Conservation (phyloP, 2,888 invertebrate species). For the Halocaridina rubra region DNA sequence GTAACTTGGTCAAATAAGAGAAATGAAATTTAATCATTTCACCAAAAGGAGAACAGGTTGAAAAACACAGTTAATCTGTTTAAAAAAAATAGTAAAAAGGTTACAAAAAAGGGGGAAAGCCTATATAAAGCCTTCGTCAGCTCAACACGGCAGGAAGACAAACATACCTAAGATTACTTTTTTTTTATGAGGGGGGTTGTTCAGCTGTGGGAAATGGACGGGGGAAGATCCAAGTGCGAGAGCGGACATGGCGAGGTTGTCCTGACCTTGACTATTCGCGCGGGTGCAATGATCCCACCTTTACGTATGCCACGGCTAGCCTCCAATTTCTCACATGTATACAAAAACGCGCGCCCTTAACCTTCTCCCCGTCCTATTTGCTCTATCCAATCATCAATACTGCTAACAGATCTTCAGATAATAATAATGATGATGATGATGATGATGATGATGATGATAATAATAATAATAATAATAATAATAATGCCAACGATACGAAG, state of each 20-base stretch:
- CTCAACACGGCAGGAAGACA: background rate
- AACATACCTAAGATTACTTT: background rate
- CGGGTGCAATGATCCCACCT: slow-evolving; percentile 41
- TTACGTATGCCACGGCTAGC: background rate
- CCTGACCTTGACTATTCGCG: slow-evolving; percentile 44
- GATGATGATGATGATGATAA: too few species aligned
- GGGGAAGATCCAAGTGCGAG: background rate
- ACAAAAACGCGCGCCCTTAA: background rate
- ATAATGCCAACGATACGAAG: too few species aligned
- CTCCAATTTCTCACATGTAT: too few species aligned
- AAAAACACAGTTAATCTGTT: too few species aligned
- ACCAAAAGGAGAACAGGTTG: too few species aligned
- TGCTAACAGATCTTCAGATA: too few species aligned
- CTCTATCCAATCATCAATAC: too few species aligned
- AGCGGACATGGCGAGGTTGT: slow-evolving; percentile 48
- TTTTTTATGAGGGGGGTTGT: background rate
- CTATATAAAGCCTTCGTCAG: background rate
- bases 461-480: too few species aligned
- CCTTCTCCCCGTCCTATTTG: background rate
- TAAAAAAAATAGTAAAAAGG: too few species aligned
- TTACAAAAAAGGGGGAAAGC: background rate
- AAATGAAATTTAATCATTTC: too few species aligned
- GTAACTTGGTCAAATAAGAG: too few species aligned
- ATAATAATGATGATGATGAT: too few species aligned
- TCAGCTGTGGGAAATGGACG: background rate